A percentile compares a stretch with the other conserved stretches of the same genome.
Evolutionary conservation across 2,113 vertebrate species (phyloP).

Genomic region (Polypterus senegalus): DNA sequence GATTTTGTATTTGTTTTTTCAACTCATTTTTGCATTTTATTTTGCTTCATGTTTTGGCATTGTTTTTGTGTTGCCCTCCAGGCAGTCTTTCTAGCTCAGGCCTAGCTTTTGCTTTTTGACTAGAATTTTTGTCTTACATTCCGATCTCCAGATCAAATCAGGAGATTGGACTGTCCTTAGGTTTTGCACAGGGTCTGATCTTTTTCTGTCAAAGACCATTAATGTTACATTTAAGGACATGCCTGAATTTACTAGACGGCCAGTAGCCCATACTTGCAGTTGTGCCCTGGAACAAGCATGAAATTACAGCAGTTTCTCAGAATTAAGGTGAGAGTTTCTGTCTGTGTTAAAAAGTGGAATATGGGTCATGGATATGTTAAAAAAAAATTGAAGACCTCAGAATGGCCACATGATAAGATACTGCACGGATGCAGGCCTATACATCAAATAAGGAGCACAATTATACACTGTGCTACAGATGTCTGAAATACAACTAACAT

Average conservation of each 20-base stretch:
- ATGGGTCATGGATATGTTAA: conserved; percentile 1
- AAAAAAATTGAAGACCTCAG: background rate
- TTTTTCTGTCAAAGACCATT: background rate
- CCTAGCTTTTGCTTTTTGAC: no score
- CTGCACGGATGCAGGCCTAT: no score
- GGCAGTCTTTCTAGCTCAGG: no score
- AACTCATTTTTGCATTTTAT: no score
- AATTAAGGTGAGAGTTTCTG: background rate
- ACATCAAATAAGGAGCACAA: no score
- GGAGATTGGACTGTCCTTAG: background rate
- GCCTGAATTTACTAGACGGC: background rate
- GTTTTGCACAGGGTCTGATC: background rate
- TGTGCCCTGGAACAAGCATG: background rate
- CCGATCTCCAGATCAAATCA: background rate
- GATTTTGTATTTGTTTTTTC: no score
- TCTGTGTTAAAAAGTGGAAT: conserved; percentile 2
- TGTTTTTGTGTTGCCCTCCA: no score
- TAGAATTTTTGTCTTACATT: no score
- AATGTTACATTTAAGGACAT: background rate
- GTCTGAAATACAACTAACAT: no score
- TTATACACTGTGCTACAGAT: no score
- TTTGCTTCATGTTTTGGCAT: no score
- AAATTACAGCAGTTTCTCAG: background rate
- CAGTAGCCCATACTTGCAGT: background rate
- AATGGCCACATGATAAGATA: no score